These are phyloP conservation scores for Pantala flavescens DNA, from an alignment of 1,140 invertebrate genomes.

Conservation along the genomic window DNA sequence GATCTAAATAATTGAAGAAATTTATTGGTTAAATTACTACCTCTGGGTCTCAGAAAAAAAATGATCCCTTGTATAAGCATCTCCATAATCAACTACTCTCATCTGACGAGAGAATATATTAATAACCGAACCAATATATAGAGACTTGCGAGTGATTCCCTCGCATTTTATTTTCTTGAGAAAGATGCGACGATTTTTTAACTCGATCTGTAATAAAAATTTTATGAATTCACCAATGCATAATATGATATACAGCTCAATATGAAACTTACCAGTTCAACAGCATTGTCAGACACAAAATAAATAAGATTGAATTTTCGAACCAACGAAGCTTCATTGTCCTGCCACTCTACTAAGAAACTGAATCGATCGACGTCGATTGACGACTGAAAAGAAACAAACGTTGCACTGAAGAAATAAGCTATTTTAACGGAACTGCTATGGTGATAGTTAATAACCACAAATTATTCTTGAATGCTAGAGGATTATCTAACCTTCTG, in stretches of 20 bases:
- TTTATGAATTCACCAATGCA: constrained; percentile 18
- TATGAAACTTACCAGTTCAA: constrained; percentile 54
- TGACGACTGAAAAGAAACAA: background rate
- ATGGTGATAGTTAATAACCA: background rate
- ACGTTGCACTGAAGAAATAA: background rate
- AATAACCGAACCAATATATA: constrained; percentile 66
- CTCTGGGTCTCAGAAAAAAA: constrained; percentile 47
- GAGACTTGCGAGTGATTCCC: constrained; percentile 51
- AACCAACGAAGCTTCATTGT: constrained; percentile 55
- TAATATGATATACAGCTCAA: constrained; percentile 19
- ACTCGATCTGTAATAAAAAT: constrained; percentile 53
- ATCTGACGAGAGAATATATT: constrained; percentile 67
- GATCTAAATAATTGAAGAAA: no score
- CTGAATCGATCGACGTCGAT: background rate
- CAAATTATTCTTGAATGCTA: background rate
- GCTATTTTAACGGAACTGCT: background rate
- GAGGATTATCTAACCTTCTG: background rate
- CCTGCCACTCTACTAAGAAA: constrained; percentile 76
- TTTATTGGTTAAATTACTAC: constrained; percentile 31
- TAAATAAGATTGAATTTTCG: constrained; percentile 64
- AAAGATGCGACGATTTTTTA: constrained; percentile 62
- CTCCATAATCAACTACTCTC: constrained; percentile 66
- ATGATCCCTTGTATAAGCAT: constrained; percentile 50
- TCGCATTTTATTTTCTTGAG: constrained; percentile 60
- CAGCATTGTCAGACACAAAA: constrained; percentile 57